Evolutionary conservation across 2,888 invertebrate species (phyloP).

Genomic region (Salticus scenicus): DNA sequence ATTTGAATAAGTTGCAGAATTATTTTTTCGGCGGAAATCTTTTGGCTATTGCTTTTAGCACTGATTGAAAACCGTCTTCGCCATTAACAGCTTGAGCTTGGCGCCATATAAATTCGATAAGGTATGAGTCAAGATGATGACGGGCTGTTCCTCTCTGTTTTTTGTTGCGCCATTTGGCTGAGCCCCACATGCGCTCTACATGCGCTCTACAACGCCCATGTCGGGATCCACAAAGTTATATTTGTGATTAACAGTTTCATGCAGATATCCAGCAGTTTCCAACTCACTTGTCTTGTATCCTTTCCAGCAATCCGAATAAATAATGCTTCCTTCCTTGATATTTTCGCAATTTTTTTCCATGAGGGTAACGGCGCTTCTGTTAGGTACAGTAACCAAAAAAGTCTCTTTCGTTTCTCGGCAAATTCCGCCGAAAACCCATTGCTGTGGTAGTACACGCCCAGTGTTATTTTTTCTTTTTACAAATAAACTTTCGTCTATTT

Average conservation of each 20-base stretch:
- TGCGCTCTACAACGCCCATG: constrained; percentile 63
- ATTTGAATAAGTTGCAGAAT: too few relatives aligned
- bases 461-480: constrained; percentile 18
- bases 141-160: not conserved
- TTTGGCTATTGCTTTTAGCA: too few relatives aligned
- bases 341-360: not conserved
- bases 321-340: constrained; percentile 9
- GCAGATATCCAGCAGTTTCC: not conserved
- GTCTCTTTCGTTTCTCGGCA: constrained; percentile 13
- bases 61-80: too few relatives aligned
- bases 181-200: constrained; percentile 56
- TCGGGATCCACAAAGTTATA: not conserved
- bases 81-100: not conserved
- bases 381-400: not conserved
- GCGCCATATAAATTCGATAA: not conserved
- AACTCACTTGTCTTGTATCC: constrained; percentile 22
- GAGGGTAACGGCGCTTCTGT: not conserved
- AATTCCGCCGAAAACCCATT: constrained; percentile 6
- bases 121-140: not conserved
- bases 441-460: constrained; percentile 21
- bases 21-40: too few relatives aligned
- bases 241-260: not conserved
- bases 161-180: constrained; percentile 23
- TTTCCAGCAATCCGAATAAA: constrained; percentile 38
- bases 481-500: constrained; percentile 21